These are phyloP conservation scores for Gouania willdenowi DNA, from an alignment of 2,797 vertebrate species.

Conservation along the genomic window DNA sequence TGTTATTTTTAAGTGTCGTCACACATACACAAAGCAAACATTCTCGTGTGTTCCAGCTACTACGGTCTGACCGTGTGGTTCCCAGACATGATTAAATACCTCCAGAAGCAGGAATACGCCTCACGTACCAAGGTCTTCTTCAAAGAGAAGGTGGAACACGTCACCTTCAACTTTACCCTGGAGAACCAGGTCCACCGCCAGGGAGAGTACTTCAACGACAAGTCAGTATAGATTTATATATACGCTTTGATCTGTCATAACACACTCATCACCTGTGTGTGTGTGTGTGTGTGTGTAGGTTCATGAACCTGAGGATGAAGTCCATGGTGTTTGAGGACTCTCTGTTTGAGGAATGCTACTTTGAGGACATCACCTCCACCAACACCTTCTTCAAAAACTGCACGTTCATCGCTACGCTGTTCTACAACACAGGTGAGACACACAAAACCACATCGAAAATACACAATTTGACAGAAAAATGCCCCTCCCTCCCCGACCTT, in stretches of 20 bases:
- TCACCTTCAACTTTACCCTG: conserved; percentile 97
- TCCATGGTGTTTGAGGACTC: conserved; percentile 95
- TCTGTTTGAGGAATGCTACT: conserved; percentile 93
- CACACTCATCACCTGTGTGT: background rate
- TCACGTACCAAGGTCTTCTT: conserved; percentile 88
- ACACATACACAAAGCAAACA: too few species aligned
- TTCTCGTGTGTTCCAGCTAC: conserved; percentile 75
- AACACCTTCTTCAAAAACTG: conserved; percentile 98
- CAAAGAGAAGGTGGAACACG: conserved; percentile 88
- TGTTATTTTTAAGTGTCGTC: too few species aligned
- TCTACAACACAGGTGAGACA: conserved; percentile 91
- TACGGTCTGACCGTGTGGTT: conserved; percentile 97
- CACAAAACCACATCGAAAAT: background rate
- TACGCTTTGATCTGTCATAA: too few species aligned
- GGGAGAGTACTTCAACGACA: conserved; percentile 95
- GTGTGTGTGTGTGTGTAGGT: conserved; percentile 88
- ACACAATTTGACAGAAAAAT: too few species aligned
- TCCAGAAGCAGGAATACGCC: conserved; percentile 89
- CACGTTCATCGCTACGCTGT: conserved; percentile 91
- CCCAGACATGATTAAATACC: conserved; percentile 97
- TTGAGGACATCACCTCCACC: conserved; percentile 94
- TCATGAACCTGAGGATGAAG: conserved; percentile 91
- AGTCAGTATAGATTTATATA: conserved; percentile 75
- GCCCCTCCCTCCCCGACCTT: background rate
- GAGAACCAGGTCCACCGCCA: conserved; percentile 95